Conservation (phyloP, 2,888 invertebrate species). For the Drosophila austrosaltans region DNA sequence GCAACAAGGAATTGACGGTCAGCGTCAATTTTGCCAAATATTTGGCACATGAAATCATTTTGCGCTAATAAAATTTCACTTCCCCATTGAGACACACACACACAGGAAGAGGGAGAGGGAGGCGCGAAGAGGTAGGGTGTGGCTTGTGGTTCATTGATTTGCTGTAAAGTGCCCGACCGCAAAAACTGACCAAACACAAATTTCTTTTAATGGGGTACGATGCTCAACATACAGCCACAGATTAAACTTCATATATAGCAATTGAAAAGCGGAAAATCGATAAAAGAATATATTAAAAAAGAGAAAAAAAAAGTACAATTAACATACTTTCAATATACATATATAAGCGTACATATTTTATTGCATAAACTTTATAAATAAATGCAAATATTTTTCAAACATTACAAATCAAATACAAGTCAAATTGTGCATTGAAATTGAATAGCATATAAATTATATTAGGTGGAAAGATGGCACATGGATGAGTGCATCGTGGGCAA, state of each 20-base stretch:
- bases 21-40: conserved; percentile 68
- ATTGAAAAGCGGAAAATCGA: conserved; percentile 1
- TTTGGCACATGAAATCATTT: conserved; percentile 79
- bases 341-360: not conserved
- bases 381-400: conserved; percentile 10
- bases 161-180: conserved; percentile 62
- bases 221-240: conserved; percentile 3
- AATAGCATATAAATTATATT: conserved; percentile 43
- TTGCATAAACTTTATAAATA: not conserved
- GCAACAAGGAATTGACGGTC: conserved; percentile 19
- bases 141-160: conserved; percentile 66
- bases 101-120: not conserved
- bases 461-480: conserved; percentile 13
- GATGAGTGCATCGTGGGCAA: conserved; percentile 39
- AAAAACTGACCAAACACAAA: conserved; percentile 48
- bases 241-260: conserved; percentile 12
- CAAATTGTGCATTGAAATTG: conserved; percentile 28
- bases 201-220: conserved; percentile 39
- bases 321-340: conserved; percentile 2
- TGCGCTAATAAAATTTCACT: conserved; percentile 70
- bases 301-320: not conserved
- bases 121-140: conserved; percentile 9
- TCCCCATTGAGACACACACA: conserved; percentile 26
- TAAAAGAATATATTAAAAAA: not conserved
- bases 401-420: conserved; percentile 33